Evolutionary conservation across 2,113 vertebrate genomes (phyloP).

Genomic region (Vulpes ferrilata): DNA sequence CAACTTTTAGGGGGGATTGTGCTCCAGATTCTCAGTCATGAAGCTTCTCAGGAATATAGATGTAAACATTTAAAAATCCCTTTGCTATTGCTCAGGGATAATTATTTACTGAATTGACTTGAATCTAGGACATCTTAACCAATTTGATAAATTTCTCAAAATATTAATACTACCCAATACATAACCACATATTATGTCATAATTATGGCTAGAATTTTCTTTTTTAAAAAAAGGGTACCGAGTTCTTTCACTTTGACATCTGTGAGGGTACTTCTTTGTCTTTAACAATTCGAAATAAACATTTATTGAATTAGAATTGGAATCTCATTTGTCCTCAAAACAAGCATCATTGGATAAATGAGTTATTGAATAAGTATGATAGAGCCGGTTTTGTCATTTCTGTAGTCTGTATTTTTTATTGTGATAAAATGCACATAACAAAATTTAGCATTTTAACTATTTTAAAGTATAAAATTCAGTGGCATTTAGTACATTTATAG

Average conservation of each 20-base stretch:
- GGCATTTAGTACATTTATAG: background rate
- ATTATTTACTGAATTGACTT: background rate
- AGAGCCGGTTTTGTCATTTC: slow-evolving; percentile 24
- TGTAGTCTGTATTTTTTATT: slow-evolving; percentile 40
- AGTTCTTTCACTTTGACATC: background rate
- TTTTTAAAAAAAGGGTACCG: background rate
- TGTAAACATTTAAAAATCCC: background rate
- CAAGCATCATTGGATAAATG: slow-evolving; percentile 60
- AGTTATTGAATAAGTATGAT: slow-evolving; percentile 68
- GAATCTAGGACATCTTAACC: background rate
- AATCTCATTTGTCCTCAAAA: slow-evolving; percentile 50
- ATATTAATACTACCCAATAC: background rate
- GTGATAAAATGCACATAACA: background rate
- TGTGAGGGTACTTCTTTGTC: background rate
- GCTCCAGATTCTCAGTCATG: background rate
- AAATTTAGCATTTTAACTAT: background rate
- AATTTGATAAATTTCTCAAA: slow-evolving; percentile 1
- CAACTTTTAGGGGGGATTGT: background rate
- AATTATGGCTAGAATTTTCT: background rate
- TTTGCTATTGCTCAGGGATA: background rate
- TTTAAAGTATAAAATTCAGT: background rate
- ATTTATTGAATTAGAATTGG: background rate
- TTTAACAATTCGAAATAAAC: slow-evolving; percentile 53
- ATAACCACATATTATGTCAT: background rate
- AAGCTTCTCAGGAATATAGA: background rate